Evolutionary conservation across 1,140 invertebrate genomes (phyloP).

Genomic region (Bombus impatiens): DNA sequence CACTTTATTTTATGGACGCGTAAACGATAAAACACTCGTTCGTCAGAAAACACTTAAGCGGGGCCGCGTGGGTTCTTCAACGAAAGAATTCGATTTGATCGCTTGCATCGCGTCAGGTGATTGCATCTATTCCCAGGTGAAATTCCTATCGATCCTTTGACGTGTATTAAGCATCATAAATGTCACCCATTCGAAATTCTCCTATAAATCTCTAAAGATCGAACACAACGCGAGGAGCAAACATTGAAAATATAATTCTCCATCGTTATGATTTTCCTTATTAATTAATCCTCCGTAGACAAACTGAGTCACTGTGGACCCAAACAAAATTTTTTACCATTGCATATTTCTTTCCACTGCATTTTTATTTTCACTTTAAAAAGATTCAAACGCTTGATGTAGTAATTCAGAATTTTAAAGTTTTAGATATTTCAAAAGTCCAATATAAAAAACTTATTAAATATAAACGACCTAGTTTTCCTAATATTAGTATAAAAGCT

Average conservation of each 20-base stretch:
- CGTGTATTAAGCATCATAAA: not conserved
- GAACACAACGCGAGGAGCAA: not conserved
- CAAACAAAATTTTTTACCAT: too few relatives aligned
- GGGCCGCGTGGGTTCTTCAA: too few relatives aligned
- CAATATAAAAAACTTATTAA: not conserved
- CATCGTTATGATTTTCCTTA: not conserved
- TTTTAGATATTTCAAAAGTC: too few relatives aligned
- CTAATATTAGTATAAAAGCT: too few relatives aligned
- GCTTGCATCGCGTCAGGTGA: not conserved
- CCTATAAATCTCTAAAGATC: not conserved
- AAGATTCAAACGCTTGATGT: too few relatives aligned
- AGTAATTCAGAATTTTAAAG: too few relatives aligned
- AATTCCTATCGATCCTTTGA: not conserved
- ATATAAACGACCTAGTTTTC: not conserved
- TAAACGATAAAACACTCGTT: constrained; percentile 53
- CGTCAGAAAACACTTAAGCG: constrained; percentile 38
- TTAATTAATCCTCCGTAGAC: not conserved
- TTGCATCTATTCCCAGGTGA: not conserved
- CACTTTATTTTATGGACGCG: constrained; percentile 47
- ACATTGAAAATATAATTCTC: not conserved
- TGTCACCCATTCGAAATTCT: not conserved
- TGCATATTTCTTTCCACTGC: too few relatives aligned
- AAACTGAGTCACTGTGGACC: too few relatives aligned
- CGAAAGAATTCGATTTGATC: constrained; percentile 31
- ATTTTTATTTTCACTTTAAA: too few relatives aligned